Evolutionary conservation across 2,797 vertebrate species (phyloP), one percentile per base, ranked within the genome.

Genomic region (Tragopan temminckii): DNA sequence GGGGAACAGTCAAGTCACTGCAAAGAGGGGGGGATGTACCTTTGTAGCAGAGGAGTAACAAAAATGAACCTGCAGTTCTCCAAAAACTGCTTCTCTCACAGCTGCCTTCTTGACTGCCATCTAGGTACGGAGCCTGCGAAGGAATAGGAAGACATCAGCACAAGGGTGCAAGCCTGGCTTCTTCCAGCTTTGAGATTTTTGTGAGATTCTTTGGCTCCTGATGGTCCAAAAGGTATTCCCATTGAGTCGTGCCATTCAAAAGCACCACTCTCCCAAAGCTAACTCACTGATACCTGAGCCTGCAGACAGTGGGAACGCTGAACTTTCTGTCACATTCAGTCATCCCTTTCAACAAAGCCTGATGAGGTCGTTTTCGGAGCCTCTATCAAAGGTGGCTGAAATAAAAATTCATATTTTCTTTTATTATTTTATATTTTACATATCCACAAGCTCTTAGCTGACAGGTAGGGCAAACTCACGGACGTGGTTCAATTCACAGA

Each of bases 201-300:
- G 38, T 36, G 9, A 0, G 0, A 7, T 38, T 58, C 61, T 75
- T 19, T 7, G 9, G 23, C 13, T 68, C 45, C 50, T 21, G 24
- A 11, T 14, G 21, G 53, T 18, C 19, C 50, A 36, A 50, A 36
- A 5, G 5, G 10, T 11, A 9, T 7, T 29, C 46, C 40, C 17
- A 53, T 0, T 0, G 19, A 78, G 48, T 29, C 23, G 36, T 33
- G 40, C 33, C n/a, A 5, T 6, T 55, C 23, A 23, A 42, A 74
- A 31, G 18, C 45, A 53, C 43, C 43, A 33, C 50, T 8, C 50
- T 52, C 50, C 50, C 27, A 52, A 48, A 64, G 19, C 18, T 6
- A 9, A 2, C 19, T 27, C 2, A 0, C 14, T 3, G 0, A 35
- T 8, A 23, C 23, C 11, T 3, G 2, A 79, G 40, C 31, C n/a